A percentile compares a stretch with the other conserved stretches of the same genome.
Evolutionary conservation across 2,888 invertebrate species (phyloP).

Genomic region (Julus scandinavius): DNA sequence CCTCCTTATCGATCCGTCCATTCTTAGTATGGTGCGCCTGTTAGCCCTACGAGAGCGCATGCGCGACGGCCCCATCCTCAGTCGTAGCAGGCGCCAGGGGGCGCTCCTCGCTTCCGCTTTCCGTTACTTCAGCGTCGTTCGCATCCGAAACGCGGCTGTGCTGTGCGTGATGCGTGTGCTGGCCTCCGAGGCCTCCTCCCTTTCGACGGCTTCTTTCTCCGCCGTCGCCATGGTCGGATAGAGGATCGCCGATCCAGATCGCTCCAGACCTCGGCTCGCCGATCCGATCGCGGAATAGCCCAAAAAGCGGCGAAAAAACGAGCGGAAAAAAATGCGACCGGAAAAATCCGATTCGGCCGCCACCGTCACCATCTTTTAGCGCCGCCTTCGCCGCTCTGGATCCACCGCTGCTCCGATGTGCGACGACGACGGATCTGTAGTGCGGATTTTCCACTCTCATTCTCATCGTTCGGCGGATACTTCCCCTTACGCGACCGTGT

Average conservation of each 20-base stretch:
- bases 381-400: not conserved
- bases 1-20: not conserved
- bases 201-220: not conserved
- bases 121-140: slow-evolving; percentile 24
- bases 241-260: not conserved
- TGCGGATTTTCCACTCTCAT: slow-evolving; percentile 1
- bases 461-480: not conserved
- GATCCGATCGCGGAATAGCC: not conserved
- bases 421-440: slow-evolving; percentile 2
- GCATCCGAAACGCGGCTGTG: slow-evolving; percentile 18
- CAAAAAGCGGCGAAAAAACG: not conserved
- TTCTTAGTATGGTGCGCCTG: not conserved
- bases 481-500: not conserved
- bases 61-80: not conserved
- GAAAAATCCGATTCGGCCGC: not conserved
- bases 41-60: not conserved
- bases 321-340: not conserved
- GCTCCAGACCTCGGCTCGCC: not conserved
- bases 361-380: slow-evolving; percentile 11
- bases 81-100: not conserved
- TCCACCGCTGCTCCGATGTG: not conserved
- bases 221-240: slow-evolving; percentile 30
- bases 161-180: slow-evolving; percentile 30
- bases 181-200: slow-evolving; percentile 24
- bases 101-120: not conserved